Percentiles rank a stretch among this genome's conserved stretches.
These are phyloP conservation scores for Anarhynchus alexandrinus DNA, from an alignment of 2,113 vertebrate species.

Conservation along the genomic window DNA sequence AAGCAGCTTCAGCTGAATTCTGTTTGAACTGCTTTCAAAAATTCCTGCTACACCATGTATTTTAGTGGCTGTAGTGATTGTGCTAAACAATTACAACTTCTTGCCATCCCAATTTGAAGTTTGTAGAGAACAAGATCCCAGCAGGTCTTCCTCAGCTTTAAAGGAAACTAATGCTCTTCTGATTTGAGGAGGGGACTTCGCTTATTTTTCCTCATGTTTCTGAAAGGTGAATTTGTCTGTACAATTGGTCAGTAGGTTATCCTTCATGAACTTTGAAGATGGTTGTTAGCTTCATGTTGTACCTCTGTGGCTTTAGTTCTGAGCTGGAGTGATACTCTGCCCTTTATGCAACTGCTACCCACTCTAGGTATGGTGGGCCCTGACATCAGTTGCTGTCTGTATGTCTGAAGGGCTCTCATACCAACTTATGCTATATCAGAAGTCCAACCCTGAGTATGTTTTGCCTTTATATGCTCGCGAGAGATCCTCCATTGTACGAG, in stretches of 20 bases:
- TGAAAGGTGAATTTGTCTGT: background rate
- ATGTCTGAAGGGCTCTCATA: background rate
- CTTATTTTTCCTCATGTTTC: background rate
- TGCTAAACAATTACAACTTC: background rate
- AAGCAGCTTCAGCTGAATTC: background rate
- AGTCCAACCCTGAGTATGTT: background rate
- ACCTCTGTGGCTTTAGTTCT: background rate
- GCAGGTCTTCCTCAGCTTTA: background rate
- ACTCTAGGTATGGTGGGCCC: background rate
- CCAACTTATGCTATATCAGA: background rate
- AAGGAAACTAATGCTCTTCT: background rate
- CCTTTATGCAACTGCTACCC: background rate
- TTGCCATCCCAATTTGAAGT: background rate
- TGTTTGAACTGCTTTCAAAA: background rate
- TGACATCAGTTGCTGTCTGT: background rate
- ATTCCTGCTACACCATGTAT: fast-evolving
- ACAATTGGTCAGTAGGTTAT: background rate
- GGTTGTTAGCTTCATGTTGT: background rate
- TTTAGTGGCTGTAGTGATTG: background rate
- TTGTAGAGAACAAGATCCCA: background rate
- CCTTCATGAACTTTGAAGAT: background rate
- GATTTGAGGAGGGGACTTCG: background rate
- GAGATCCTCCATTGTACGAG: background rate
- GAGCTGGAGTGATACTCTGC: background rate
- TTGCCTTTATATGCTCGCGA: background rate